Evolutionary conservation across 2,888 invertebrate genomes (phyloP), one percentile per base, ranked within the genome.

Genomic region (Drosophila infuscata): DNA sequence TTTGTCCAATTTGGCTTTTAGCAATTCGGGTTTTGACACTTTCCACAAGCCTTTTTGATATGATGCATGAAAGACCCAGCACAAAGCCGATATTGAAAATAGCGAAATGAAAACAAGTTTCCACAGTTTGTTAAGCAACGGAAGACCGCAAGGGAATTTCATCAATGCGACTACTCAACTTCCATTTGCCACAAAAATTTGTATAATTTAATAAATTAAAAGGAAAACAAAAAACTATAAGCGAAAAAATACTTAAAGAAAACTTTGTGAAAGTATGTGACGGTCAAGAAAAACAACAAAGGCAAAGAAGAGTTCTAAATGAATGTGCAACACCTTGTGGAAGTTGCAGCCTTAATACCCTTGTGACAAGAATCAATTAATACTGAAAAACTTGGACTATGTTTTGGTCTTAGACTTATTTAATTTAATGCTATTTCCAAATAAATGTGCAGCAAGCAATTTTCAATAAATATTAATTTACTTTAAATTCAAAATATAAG

Each of bases 121-220:
- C 43, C 41, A 54, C 59, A 67, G 61, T 48, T 67, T 59, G 67
- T 67, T 58, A 66, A 66, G 54, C 57, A 53, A 20, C 20, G 48
- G 30, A 64, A 52, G 30, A 64, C 38, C 57, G 20, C 25, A 46
- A n/a, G 46, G 36, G 49, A 70, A 72, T 69, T 85, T 76, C 70
- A 65, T 62, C 52, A 69, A 64, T 59, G 66, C 25, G 70, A 75
- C 72, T 62, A 70, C 74, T 72, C 75, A 87, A 88, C 85, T 59
- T 64, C 49, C 67, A 78, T 72, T 62, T 82, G 72, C 73, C 70
- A 57, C 72, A 71, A 78, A 41, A 75, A 89, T 88, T 86, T 89
- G 71, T 79, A 87, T 87, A 88, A 88, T 90, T 84, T 86, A 88
- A 88, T 88, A 75, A 70, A 64, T 71, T 69, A 81, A 59, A 80